Percentiles rank a stretch among this genome's conserved stretches.
Conservation (phyloP, 2,113 vertebrate species). For the Chlamydotis undulata region DNA sequence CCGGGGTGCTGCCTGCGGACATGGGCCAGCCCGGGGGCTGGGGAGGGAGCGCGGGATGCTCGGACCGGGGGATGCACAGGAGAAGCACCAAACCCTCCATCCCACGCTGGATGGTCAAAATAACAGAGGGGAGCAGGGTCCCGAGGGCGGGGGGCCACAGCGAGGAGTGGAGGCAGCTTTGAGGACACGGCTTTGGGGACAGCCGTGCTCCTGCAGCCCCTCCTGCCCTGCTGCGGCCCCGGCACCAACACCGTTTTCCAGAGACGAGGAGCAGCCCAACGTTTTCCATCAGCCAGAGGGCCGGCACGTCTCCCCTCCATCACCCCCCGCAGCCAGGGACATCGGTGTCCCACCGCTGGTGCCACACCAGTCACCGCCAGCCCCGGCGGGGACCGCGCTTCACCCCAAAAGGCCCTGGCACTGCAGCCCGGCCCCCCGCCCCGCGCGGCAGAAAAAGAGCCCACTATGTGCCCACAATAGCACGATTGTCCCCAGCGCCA, state of each 20-base stretch:
- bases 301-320: neutral
- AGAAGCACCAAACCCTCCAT: neutral
- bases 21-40: neutral
- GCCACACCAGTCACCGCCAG: conserved; percentile 31
- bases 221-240: neutral
- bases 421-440: neutral
- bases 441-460: neutral
- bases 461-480: conserved; percentile 14
- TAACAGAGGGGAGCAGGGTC: fast-evolving
- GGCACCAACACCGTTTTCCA: neutral
- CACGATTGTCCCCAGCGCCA: neutral
- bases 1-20: fast-evolving
- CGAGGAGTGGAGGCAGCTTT: neutral
- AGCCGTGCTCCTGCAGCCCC: fast-evolving
- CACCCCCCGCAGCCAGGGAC: neutral
- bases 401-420: neutral
- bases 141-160: neutral
- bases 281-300: fast-evolving
- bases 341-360: neutral
- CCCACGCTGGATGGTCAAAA: fast-evolving
- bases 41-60: neutral
- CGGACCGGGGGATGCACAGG: fast-evolving
- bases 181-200: neutral
- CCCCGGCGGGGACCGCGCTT: neutral
- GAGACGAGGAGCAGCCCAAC: neutral